Evolutionary conservation across 2,797 vertebrate genomes (phyloP), one percentile per base, ranked within the genome.

Genomic region (Manis javanica): DNA sequence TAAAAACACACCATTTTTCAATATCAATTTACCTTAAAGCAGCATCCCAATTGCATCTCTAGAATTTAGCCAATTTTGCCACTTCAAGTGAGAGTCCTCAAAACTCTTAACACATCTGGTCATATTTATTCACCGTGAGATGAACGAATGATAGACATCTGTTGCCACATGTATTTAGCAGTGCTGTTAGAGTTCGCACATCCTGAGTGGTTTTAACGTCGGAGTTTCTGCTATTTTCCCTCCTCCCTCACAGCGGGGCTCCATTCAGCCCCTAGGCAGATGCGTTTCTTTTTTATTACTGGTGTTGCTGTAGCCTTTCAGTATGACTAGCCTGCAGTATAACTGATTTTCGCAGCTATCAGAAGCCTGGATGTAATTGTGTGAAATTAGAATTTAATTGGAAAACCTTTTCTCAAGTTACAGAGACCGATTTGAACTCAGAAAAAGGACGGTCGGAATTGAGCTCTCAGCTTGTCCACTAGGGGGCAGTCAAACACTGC

Each of bases 401-500:
- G 61, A 86, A 93, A 89, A 31, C 24, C 78, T 53, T 39, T 86
- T 42, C 89, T 79, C 2, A 31, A 77, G 71, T 83, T 18, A 37
- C n/a, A 37, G 29, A 1, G 78, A 59, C 74, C 26, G n/a, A 31
- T 14, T 3, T 26, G 64, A 90, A 29, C 0, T 53, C 77, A 39
- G 23, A 51, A 61, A 8, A 61, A 7, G 34, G n/a, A 19, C 0
- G 1, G 5, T 15, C 16, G 15, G 61, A 34, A 12, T 0, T 3
- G 26, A 39, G 3, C 37, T 61, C 74, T 26, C 10, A 61, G 0
- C 5, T 0, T 57, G 90, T 90, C 96, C 98, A 1, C 90, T 95
- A 98, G 98, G 97, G 98, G 98, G 98, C 98, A 98, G 95, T 90
- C 94, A 96, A 92, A 96, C 24, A 97, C 96, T 64, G 57, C 37